phyloP scores from a whole-genome alignment of 2,797 vertebrate species.

The Poecilia picta region DNA sequence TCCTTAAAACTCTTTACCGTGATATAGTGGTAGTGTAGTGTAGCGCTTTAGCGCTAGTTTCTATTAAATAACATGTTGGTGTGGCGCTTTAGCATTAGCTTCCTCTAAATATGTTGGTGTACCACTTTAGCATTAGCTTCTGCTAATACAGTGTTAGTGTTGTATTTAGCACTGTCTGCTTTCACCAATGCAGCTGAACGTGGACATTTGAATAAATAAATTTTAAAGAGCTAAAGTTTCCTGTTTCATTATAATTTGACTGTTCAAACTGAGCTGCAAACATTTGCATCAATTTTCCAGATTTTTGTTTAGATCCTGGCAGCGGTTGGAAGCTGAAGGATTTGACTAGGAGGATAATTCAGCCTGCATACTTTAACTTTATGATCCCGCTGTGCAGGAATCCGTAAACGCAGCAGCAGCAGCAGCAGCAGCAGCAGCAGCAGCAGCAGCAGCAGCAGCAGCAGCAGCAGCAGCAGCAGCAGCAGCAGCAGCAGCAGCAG shows the following conservation, averaged over 20 bases:
- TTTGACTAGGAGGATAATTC: constrained; percentile 34
- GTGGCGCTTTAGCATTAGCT: no score
- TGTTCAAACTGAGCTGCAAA: neutral
- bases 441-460: constrained; percentile 20
- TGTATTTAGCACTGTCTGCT: no score
- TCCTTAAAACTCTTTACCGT: neutral
- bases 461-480: constrained; percentile 28
- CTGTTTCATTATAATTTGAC: neutral
- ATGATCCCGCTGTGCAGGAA: constrained; percentile 13
- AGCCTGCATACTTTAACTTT: constrained; percentile 11
- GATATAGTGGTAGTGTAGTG: no score
- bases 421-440: neutral
- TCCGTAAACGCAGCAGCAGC: constrained; percentile 19
- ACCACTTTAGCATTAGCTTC: no score
- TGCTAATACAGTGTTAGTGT: no score
- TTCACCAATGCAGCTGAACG: neutral
- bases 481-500: constrained; percentile 31
- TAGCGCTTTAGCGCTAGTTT: no score
- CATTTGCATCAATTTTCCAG: neutral
- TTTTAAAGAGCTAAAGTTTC: neutral
- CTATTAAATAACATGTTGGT: no score
- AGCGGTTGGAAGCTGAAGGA: no score
- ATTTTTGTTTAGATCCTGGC: neutral
- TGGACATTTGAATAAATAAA: neutral
- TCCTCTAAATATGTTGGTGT: no score